phyloP scores from a whole-genome alignment of 37 sponge, comb jelly and placozoan species.

The Oopsacas minuta region DNA sequence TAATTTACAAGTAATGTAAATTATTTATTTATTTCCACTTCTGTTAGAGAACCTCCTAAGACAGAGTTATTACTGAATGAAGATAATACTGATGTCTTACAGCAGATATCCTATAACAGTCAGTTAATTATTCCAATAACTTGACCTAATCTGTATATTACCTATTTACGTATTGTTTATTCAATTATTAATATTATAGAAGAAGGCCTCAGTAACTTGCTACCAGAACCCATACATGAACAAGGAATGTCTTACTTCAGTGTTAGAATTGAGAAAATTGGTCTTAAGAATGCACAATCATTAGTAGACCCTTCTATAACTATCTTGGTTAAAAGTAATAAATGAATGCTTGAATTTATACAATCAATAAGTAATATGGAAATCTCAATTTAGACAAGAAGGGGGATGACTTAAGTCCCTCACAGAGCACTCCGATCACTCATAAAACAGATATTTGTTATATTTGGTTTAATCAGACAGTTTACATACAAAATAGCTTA shows the following conservation, averaged over 20 bases:
- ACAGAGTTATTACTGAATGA: neutral
- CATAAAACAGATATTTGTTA: slow-evolving; percentile 18
- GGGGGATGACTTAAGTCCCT: slow-evolving; percentile 2
- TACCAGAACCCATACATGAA: neutral
- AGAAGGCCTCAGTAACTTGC: neutral
- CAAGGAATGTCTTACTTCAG: slow-evolving; percentile 42
- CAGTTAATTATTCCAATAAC: too few species aligned
- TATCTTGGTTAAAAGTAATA: slow-evolving; percentile 43
- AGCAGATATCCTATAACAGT: neutral
- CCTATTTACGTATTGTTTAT: too few species aligned
- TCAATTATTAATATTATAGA: neutral
- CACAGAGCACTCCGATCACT: slow-evolving; percentile 17
- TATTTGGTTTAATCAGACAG: slow-evolving; percentile 21
- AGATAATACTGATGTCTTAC: neutral
- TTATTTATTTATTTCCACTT: neutral
- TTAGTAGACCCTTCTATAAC: slow-evolving; percentile 43
- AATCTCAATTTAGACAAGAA: neutral
- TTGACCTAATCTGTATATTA: too few species aligned
- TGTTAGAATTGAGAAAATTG: slow-evolving; percentile 52
- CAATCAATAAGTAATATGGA: too few species aligned
- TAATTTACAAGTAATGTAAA: too few species aligned
- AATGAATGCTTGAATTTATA: too few species aligned
- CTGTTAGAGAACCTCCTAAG: neutral
- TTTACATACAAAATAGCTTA: neutral
- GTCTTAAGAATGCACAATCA: slow-evolving; percentile 44